Evolutionary conservation across 2,113 vertebrate genomes (phyloP).

Genomic region (Tapirus terrestris): DNA sequence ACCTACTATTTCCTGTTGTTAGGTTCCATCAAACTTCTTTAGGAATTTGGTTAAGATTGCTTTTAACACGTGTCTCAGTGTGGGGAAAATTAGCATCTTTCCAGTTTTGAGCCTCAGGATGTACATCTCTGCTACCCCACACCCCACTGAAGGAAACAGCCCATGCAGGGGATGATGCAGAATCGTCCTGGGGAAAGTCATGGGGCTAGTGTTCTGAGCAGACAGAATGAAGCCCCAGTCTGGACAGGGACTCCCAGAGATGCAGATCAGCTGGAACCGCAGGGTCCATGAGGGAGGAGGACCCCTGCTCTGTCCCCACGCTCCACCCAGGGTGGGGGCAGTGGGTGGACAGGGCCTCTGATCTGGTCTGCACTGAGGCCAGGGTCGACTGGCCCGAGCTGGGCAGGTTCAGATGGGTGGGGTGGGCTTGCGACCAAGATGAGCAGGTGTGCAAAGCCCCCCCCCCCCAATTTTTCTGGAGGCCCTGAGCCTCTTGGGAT

Average conservation of each 20-base stretch:
- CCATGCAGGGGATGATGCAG: accelerated
- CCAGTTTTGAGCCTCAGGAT: accelerated
- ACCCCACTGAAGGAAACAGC: accelerated
- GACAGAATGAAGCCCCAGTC: accelerated
- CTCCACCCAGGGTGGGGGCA: accelerated
- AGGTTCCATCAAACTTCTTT: accelerated
- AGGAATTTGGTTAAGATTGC: not conserved
- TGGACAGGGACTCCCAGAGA: not conserved
- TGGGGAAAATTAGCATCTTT: accelerated
- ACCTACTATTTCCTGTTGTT: no score
- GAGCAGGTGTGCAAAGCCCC: accelerated
- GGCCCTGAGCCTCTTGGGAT: accelerated
- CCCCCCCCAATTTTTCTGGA: accelerated
- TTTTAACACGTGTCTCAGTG: accelerated
- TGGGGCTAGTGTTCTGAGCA: accelerated
- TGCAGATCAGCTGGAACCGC: accelerated
- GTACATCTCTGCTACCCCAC: accelerated
- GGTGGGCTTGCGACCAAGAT: accelerated
- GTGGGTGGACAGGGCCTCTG: not conserved
- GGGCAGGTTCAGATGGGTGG: accelerated
- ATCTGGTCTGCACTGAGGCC: accelerated
- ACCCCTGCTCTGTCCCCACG: accelerated
- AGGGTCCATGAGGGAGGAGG: not conserved
- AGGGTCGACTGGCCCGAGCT: accelerated
- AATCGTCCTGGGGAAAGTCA: accelerated